phyloP scores from a whole-genome alignment of 2,797 vertebrate genomes.

The Paratrypauchen microcephalus region DNA sequence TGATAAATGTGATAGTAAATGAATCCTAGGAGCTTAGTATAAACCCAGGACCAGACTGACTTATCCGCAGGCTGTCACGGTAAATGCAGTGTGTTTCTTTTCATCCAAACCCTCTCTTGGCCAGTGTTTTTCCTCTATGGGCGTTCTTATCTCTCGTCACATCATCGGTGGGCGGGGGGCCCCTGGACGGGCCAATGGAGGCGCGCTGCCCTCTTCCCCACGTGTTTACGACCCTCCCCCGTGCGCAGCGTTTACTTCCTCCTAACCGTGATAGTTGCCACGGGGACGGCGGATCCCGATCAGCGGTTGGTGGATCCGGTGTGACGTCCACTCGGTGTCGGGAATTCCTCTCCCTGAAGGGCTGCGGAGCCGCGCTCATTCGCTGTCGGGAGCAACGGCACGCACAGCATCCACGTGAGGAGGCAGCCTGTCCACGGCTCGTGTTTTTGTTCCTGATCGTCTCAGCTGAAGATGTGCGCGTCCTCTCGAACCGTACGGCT shows the following conservation, averaged over 20 bases:
- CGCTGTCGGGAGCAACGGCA: conserved; percentile 29
- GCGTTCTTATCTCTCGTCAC: not conserved
- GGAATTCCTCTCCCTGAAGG: conserved; percentile 67
- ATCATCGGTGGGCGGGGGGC: not conserved
- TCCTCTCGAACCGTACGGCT: not conserved
- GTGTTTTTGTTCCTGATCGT: conserved; percentile 25
- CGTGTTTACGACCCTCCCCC: not conserved
- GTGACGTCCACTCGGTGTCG: conserved; percentile 56
- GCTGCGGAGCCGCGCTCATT: conserved; percentile 16
- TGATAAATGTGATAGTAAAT: not conserved
- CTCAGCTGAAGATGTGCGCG: conserved; percentile 17
- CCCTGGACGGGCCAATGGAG: not conserved
- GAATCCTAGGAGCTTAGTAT: not conserved
- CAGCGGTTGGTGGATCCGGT: conserved; percentile 54
- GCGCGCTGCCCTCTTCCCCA: not conserved
- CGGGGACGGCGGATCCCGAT: conserved; percentile 45
- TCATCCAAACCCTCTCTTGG: not conserved
- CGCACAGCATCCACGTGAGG: conserved; percentile 59
- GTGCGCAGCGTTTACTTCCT: conserved; percentile 22
- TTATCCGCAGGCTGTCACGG: not conserved
- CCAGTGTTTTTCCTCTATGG: conserved; percentile 13
- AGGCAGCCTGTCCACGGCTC: conserved; percentile 21
- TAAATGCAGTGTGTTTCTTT: not conserved
- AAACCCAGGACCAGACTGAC: not conserved
- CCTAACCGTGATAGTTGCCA: conserved; percentile 42